phyloP scores from a whole-genome alignment of 2,888 invertebrate genomes.

The Trichopoda pennipes region DNA sequence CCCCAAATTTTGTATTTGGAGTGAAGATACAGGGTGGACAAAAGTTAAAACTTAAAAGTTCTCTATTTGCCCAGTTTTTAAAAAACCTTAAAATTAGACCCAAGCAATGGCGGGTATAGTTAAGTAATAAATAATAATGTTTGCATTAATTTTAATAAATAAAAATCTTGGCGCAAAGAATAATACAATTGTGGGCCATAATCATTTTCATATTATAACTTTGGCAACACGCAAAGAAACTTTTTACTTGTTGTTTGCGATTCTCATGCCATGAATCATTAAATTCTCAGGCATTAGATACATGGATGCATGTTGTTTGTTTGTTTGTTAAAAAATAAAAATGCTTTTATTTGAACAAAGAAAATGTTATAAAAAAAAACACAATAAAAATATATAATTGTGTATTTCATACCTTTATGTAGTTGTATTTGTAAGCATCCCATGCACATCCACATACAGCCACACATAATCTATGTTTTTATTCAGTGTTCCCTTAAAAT shows the following conservation, averaged over 20 bases:
- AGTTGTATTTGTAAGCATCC: background rate
- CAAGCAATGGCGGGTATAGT: background rate
- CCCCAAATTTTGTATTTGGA: no score
- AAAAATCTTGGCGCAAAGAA: slow-evolving; percentile 6
- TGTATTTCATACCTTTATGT: slow-evolving; percentile 25
- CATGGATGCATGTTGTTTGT: slow-evolving; percentile 31
- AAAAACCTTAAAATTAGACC: no score
- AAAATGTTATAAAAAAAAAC: slow-evolving; percentile 34
- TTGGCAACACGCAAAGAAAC: slow-evolving; percentile 46
- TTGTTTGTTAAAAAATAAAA: slow-evolving; percentile 5
- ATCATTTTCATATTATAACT: slow-evolving; percentile 38
- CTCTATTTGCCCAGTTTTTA: no score
- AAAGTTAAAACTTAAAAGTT: no score
- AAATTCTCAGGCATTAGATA: slow-evolving; percentile 57
- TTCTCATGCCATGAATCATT: slow-evolving; percentile 63
- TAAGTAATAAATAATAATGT: background rate
- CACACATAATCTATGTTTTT: no score
- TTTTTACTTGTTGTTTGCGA: slow-evolving; percentile 16
- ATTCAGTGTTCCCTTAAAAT: no score
- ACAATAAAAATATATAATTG: slow-evolving; percentile 40
- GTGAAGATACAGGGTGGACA: no score
- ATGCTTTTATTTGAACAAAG: background rate
- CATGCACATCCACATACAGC: no score
- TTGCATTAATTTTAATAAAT: background rate
- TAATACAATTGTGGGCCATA: slow-evolving; percentile 26